These are phyloP conservation scores for Pseudochaenichthys georgianus DNA, from an alignment of 2,797 vertebrate species.

Conservation along the genomic window DNA sequence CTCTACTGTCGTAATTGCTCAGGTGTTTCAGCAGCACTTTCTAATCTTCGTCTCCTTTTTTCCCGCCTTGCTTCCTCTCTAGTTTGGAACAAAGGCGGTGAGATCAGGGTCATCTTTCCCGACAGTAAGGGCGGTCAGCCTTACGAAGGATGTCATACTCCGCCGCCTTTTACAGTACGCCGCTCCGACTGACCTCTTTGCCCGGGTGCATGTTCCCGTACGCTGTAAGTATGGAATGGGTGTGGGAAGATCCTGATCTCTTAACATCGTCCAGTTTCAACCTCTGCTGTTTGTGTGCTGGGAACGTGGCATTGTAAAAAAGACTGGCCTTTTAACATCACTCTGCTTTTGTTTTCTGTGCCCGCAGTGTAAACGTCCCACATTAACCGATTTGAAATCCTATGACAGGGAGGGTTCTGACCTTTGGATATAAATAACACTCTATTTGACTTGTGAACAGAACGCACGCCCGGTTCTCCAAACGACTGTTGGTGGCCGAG, in stretches of 20 bases:
- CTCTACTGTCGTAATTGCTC: neutral
- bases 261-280: conserved; percentile 32
- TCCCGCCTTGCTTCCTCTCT: conserved; percentile 45
- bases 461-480: conserved; percentile 52
- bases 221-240: neutral
- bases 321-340: conserved; percentile 43
- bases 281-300: conserved; percentile 21
- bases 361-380: conserved; percentile 45
- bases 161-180: conserved; percentile 35
- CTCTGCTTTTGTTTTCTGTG: conserved; percentile 10
- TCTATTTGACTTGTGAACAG: conserved; percentile 68
- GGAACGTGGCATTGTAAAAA: conserved; percentile 30
- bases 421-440: conserved; percentile 78
- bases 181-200: conserved; percentile 44
- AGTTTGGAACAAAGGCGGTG: conserved; percentile 67
- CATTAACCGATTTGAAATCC: conserved; percentile 63
- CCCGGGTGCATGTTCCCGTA: neutral
- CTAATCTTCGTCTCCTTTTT: conserved; percentile 50
- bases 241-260: conserved; percentile 29
- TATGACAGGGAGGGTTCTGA: conserved; percentile 63
- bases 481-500: conserved; percentile 71
- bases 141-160: conserved; percentile 68
- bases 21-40: conserved; percentile 47
- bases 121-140: conserved; percentile 66
- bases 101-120: conserved; percentile 74